Conservation (phyloP, 2,888 invertebrate genomes). For the Netelia fuscicornis region DNA sequence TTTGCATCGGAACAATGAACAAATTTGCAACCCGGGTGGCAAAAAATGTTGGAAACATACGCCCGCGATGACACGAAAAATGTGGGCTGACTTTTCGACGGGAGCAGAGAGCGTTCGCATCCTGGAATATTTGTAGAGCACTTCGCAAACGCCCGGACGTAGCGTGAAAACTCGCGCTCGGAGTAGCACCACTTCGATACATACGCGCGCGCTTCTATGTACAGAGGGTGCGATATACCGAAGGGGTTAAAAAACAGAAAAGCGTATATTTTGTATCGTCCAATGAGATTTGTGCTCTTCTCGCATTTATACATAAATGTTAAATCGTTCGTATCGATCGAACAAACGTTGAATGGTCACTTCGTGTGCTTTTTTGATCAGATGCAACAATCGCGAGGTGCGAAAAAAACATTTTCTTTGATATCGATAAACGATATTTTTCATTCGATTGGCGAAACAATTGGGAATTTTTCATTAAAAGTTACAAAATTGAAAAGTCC, state of each 20-base stretch:
- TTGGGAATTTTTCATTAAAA: neutral
- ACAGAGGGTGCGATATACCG: slow-evolving; percentile 35
- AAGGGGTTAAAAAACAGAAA: slow-evolving; percentile 34
- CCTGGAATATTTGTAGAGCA: slow-evolving; percentile 54
- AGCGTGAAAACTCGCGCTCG: slow-evolving; percentile 50
- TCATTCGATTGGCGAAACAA: neutral
- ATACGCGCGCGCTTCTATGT: neutral
- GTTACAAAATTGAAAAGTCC: neutral
- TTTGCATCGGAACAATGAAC: neutral
- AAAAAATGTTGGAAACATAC: slow-evolving; percentile 8
- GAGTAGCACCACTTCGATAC: slow-evolving; percentile 39
- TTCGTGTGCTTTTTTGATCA: neutral
- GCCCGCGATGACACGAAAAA: neutral
- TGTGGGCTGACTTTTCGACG: slow-evolving; percentile 23
- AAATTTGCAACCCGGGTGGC: neutral
- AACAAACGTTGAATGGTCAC: neutral
- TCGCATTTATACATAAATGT: neutral
- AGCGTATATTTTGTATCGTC: slow-evolving; percentile 14
- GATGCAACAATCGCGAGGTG: neutral
- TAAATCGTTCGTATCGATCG: neutral
- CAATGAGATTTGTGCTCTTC: neutral
- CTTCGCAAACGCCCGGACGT: slow-evolving; percentile 45
- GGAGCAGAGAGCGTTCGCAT: slow-evolving; percentile 32
- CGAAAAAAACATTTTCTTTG: too few relatives aligned
- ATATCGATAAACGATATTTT: too few relatives aligned